phyloP scores from a whole-genome alignment of 1,140 invertebrate species.

The Trichonephila clavata region DNA sequence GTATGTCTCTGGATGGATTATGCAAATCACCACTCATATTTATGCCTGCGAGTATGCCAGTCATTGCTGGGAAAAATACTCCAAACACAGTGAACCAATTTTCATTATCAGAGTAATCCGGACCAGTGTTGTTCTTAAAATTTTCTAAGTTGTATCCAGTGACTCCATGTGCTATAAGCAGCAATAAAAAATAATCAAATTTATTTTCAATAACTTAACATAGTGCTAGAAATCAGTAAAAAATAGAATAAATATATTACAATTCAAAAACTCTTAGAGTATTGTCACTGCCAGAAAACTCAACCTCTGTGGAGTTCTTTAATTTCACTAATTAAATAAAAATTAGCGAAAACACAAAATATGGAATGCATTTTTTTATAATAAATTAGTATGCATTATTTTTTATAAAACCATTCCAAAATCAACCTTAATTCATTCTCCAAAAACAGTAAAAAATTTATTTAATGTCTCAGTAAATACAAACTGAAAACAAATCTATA shows the following conservation, averaged over 20 bases:
- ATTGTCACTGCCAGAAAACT: too few relatives aligned
- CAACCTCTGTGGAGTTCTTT: too few relatives aligned
- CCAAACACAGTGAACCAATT: conserved; percentile 96
- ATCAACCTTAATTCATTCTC: too few relatives aligned
- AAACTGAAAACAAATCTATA: background rate
- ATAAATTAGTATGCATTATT: too few relatives aligned
- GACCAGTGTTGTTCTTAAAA: conserved; percentile 90
- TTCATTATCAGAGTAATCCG: conserved; percentile 89
- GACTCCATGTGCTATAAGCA: conserved; percentile 88
- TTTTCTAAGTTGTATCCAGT: conserved; percentile 91
- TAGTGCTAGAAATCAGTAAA: too few relatives aligned
- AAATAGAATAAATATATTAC: too few relatives aligned
- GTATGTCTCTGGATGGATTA: conserved; percentile 94
- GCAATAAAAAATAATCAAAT: conserved; percentile 34
- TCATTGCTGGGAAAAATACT: conserved; percentile 96
- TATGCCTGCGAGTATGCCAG: conserved; percentile 96
- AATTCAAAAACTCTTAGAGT: too few relatives aligned
- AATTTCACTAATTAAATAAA: too few relatives aligned
- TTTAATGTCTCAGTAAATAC: background rate
- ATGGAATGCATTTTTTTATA: too few relatives aligned
- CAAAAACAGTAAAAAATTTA: too few relatives aligned
- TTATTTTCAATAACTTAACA: background rate
- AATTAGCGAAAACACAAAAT: too few relatives aligned
- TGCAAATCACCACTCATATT: conserved; percentile 98
- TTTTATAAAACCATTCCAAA: too few relatives aligned